Conservation (phyloP, 2,113 vertebrate species). For the Labeo catla region DNA sequence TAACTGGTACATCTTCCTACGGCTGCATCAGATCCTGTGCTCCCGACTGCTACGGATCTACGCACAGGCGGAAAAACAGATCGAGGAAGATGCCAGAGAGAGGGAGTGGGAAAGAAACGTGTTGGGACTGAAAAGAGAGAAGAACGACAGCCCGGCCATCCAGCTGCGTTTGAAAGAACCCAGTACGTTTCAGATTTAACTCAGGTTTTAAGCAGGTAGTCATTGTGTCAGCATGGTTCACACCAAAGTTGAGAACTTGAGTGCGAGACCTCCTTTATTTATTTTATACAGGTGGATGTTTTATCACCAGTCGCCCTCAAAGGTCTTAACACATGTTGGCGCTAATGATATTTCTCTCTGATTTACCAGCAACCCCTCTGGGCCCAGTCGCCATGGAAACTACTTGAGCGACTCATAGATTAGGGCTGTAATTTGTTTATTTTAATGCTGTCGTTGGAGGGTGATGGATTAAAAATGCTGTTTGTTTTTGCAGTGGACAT, state of each 20-base stretch:
- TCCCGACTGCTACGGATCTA: conserved; percentile 90
- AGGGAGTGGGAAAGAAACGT: conserved; percentile 91
- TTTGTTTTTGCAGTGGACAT: conserved; percentile 86
- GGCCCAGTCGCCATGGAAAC: conserved; percentile 29
- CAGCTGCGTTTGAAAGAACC: conserved; percentile 96
- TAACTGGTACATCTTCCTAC: conserved; percentile 98
- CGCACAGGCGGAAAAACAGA: conserved; percentile 92
- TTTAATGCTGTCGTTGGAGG: neutral
- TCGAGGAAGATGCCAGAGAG: conserved; percentile 90
- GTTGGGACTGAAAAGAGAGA: conserved; percentile 89
- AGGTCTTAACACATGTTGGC: neutral
- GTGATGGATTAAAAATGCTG: neutral
- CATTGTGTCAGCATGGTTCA: neutral
- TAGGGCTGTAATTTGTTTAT: neutral
- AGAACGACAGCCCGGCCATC: conserved; percentile 92
- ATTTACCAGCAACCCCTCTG: neutral
- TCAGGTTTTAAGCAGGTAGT: neutral
- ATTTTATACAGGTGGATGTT: neutral
- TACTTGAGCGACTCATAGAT: neutral
- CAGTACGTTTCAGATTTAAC: conserved; percentile 78
- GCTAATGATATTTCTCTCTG: conserved; percentile 18
- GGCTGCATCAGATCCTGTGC: conserved; percentile 96
- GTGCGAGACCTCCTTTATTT: neutral
- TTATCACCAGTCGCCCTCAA: conserved; percentile 1
- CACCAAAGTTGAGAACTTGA: neutral